Evolutionary conservation across 2,888 invertebrate species (phyloP), one percentile per base, ranked within the genome.

Genomic region (Helobdella robusta): DNA sequence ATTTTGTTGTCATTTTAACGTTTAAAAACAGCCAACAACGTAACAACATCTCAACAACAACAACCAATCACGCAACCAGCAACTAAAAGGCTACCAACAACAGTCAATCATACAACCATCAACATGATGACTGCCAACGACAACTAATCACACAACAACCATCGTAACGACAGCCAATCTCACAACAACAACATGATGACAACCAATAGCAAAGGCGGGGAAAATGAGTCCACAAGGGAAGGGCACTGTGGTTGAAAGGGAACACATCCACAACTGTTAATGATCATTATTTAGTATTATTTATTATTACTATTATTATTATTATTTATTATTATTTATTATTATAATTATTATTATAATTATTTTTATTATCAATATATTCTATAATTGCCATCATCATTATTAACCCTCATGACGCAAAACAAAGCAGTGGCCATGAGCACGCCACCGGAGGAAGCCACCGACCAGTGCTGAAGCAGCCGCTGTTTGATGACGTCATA

Each of bases 151-250:
- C n/a, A n/a, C n/a, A n/a, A n/a, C n/a, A n/a, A n/a, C n/a, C n/a
- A n/a, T n/a, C n/a, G n/a, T n/a, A n/a, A n/a, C n/a, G n/a, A n/a
- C n/a, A n/a, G n/a, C n/a, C n/a, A n/a, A n/a, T n/a, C n/a, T n/a
- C n/a, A n/a, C n/a, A n/a, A n/a, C n/a, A n/a, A n/a, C n/a, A n/a
- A n/a, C n/a, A n/a, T n/a, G n/a, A n/a, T n/a, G n/a, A n/a, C n/a
- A n/a, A 79, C 94, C 94, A 77, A 95, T 90, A 81, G 95, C 93
- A 80, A 97, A 94, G 0, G 94, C 91, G 0, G 95, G 97, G 76
- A 95, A 93, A 82, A 97, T 95, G 72, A 92, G 89, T 50, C 98
- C 98, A n/a, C 92, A 90, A 0, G 98, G 97, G 3, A 98, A 91
- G 0, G 98, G 97, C 67, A 98, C 86, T 0, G 98, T 97, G 64